Evolutionary conservation across 2,888 invertebrate species (phyloP), one percentile per base, ranked within the genome.

Genomic region (Agrochola lychnidis): DNA sequence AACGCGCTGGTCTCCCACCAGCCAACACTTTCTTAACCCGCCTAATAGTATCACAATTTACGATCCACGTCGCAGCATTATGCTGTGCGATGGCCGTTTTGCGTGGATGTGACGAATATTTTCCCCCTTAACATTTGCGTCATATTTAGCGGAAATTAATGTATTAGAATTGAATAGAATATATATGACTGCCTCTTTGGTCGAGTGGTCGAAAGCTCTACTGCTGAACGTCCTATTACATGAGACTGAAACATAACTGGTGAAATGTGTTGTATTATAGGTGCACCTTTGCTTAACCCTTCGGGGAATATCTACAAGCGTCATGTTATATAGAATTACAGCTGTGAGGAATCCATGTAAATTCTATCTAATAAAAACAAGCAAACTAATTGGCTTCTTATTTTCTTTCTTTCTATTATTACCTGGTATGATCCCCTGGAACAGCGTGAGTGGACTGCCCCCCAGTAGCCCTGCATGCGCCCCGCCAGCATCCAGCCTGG

Each of bases 371-470:
- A 57, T 25, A 25, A 16, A 30, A 30, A 25, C 57, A 56, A 25
- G 57, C 57, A 6, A 56, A 59, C 59, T 7, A 30, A 30, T 59
- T 30, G 16, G 59, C 30, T 59, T 30, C 30, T 30, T 59, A 57
- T 57, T 57, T 25, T 7, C 9, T 67, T n/a, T 68, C 5, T 1
- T 68, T 59, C 4, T 16, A 51, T 45, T 19, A 6, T 25, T 73
- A 98, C 98, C 98, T 94, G 98, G 98, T 91, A 98, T 97, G 84
- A 98, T 98, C 56, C 98, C 98, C 90, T 98, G 98, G 68, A 98
- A 95, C 82, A 98, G 92, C 0, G 98, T 97, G 56, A 98, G 96
- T 12, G 98, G 98, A 91, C 97, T 98, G 85, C 97, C 97, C 0
- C 97, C 97, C 83, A 97, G 97, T 82, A 97, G 93, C 69, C 97